phyloP scores from a whole-genome alignment of 2,888 invertebrate genomes.

The Urechis unicinctus region DNA sequence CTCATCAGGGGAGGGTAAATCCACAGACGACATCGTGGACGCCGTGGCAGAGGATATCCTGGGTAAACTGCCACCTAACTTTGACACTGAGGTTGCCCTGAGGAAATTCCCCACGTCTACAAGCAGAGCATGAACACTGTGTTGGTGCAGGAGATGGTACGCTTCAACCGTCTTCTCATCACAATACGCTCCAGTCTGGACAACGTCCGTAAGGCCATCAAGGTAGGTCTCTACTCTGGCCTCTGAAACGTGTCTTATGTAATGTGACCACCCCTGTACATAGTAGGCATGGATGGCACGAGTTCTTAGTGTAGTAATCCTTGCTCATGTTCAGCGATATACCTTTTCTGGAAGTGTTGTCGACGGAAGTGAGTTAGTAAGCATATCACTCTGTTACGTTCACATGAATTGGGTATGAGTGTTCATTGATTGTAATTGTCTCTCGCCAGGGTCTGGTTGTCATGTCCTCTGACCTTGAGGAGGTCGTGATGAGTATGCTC shows the following conservation, averaged over 20 bases:
- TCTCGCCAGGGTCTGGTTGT: constrained; percentile 79
- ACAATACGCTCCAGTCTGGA: constrained; percentile 42
- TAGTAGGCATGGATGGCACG: too few species aligned
- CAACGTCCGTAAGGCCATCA: constrained; percentile 50
- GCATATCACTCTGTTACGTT: too few species aligned
- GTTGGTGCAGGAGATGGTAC: constrained; percentile 52
- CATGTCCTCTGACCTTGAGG: constrained; percentile 78
- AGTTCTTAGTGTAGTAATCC: neutral
- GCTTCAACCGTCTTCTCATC: constrained; percentile 48
- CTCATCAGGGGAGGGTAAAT: constrained; percentile 54
- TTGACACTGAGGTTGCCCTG: constrained; percentile 46
- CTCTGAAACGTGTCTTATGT: too few species aligned
- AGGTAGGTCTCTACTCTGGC: constrained; percentile 30
- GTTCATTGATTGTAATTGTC: too few species aligned
- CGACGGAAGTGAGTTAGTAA: too few species aligned
- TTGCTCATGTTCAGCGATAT: neutral
- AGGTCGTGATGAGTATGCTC: constrained; percentile 75
- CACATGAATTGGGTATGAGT: too few species aligned
- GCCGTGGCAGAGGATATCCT: constrained; percentile 75
- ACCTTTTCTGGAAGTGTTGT: too few species aligned
- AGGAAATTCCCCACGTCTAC: constrained; percentile 49
- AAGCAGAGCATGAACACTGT: constrained; percentile 53
- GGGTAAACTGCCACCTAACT: constrained; percentile 52
- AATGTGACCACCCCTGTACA: too few species aligned
- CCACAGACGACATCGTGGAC: constrained; percentile 73